These are phyloP conservation scores for Zosterops pallidus DNA, from an alignment of 2,113 vertebrate species.

Conservation along the genomic window DNA sequence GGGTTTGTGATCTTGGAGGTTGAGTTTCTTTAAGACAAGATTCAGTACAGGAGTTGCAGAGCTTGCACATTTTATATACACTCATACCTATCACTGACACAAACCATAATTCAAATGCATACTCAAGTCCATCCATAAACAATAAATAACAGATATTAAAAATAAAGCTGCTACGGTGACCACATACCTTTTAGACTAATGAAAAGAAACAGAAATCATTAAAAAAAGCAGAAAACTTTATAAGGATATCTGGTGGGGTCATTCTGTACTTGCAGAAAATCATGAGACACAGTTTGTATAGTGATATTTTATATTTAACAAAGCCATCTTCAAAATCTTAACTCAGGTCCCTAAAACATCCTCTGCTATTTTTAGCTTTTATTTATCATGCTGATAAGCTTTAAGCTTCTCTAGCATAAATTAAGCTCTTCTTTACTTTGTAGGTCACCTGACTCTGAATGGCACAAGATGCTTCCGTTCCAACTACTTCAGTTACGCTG, in stretches of 20 bases:
- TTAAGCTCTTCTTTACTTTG: background rate
- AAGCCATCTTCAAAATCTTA: background rate
- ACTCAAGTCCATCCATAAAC: background rate
- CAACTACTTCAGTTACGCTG: background rate
- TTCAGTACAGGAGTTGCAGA: background rate
- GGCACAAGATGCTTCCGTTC: background rate
- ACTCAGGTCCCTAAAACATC: background rate
- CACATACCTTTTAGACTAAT: background rate
- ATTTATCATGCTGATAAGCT: background rate
- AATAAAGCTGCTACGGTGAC: background rate
- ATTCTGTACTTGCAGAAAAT: background rate
- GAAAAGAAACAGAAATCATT: background rate
- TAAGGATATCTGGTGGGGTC: background rate
- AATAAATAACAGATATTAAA: conserved; percentile 14
- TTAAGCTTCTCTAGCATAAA: background rate
- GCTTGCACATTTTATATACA: background rate
- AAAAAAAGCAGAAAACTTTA: background rate
- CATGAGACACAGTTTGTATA: background rate
- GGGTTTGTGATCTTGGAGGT: background rate
- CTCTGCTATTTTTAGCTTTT: background rate
- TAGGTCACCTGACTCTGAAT: background rate
- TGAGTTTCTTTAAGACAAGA: background rate
- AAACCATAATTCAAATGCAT: conserved; percentile 4
- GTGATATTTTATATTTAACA: background rate
- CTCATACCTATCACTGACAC: background rate